Conservation (phyloP, 1,140 invertebrate genomes). For the Leptonema lineaticorne region DNA sequence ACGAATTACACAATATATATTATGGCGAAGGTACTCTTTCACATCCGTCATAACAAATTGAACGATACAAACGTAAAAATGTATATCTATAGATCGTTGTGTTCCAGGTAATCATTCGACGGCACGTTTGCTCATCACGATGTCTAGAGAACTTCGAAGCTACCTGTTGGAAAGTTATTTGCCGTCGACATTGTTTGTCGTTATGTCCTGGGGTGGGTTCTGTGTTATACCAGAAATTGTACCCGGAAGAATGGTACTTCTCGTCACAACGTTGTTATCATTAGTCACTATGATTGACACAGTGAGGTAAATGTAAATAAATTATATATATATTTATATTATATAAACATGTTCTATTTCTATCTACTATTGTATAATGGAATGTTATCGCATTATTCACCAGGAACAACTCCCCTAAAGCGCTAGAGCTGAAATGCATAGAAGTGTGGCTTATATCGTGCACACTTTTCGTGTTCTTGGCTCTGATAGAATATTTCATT, state of each 20-base stretch:
- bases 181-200: conserved; percentile 63
- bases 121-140: conserved; percentile 58
- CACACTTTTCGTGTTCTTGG: conserved; percentile 70
- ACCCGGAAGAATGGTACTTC: conserved; percentile 60
- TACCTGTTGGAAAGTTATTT: conserved; percentile 65
- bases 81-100: conserved; percentile 9
- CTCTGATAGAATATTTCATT: conserved; percentile 71
- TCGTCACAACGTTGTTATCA: conserved; percentile 63
- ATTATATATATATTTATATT: no score
- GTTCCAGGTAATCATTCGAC: conserved; percentile 59
- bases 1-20: conserved; percentile 59
- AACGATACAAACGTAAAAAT: no score
- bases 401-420: conserved; percentile 64
- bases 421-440: conserved; percentile 67
- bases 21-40: conserved; percentile 61
- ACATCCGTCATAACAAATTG: conserved; percentile 38
- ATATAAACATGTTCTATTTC: not conserved
- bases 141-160: conserved; percentile 60
- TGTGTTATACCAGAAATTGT: conserved; percentile 65
- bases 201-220: conserved; percentile 68
- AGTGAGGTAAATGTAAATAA: no score
- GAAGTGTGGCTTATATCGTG: conserved; percentile 74
- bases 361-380: no score
- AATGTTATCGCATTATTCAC: conserved; percentile 26
- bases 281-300: conserved; percentile 66